Conservation (phyloP, 2,113 vertebrate genomes). For the Epinephelus moara region DNA sequence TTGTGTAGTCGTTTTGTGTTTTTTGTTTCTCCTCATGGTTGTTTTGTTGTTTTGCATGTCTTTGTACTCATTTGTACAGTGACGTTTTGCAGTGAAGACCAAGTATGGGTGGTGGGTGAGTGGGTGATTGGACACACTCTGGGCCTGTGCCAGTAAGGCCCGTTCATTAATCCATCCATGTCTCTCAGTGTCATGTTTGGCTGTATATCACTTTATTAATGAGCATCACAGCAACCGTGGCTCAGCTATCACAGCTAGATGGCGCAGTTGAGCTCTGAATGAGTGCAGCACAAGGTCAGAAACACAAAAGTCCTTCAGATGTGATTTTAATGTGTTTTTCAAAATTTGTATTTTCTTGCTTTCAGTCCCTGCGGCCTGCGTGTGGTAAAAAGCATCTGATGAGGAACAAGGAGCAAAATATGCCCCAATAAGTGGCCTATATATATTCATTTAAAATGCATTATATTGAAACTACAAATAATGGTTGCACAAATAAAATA, state of each 20-base stretch:
- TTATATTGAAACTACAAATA: neutral
- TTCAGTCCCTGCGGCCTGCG: neutral
- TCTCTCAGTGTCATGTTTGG: too few species aligned
- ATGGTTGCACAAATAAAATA: neutral
- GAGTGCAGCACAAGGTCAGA: conserved; percentile 29
- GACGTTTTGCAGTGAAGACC: too few species aligned
- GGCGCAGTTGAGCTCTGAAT: conserved; percentile 46
- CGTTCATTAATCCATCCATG: too few species aligned
- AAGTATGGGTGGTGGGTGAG: too few species aligned
- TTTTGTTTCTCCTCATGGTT: too few species aligned
- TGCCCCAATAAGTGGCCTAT: neutral
- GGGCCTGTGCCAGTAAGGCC: too few species aligned
- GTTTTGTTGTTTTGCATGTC: too few species aligned
- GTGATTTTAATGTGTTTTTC: neutral
- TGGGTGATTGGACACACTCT: too few species aligned
- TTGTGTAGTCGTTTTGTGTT: too few species aligned
- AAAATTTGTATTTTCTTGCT: too few species aligned
- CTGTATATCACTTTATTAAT: neutral
- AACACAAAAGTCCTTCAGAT: neutral
- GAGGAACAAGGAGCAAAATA: neutral
- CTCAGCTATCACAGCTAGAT: conserved; percentile 33
- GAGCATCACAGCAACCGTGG: neutral
- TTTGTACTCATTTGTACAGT: too few species aligned
- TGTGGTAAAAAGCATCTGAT: neutral
- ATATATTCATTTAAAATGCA: neutral